These are phyloP conservation scores for Drosophila nasuta DNA, from an alignment of 1,140 invertebrate genomes.

Conservation along the genomic window DNA sequence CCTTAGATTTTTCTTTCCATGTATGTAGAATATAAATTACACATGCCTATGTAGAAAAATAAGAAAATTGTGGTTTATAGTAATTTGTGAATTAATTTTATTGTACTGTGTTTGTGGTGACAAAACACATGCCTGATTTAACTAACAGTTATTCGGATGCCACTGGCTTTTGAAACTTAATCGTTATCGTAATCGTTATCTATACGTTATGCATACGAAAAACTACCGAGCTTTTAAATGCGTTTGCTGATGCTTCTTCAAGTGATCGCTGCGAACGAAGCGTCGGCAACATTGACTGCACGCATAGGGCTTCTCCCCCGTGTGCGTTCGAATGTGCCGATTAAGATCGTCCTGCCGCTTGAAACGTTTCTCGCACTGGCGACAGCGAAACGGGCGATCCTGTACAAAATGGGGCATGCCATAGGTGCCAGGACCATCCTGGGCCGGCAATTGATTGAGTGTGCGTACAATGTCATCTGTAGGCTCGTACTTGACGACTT, in stretches of 20 bases:
- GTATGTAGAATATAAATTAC: too few species aligned
- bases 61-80: background rate
- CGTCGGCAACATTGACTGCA: slow-evolving; percentile 90
- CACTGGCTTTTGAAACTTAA: slow-evolving; percentile 65
- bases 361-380: slow-evolving; percentile 91
- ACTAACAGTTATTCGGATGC: slow-evolving; percentile 70
- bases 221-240: slow-evolving; percentile 87
- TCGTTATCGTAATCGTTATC: slow-evolving; percentile 48
- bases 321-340: slow-evolving; percentile 93
- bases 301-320: slow-evolving; percentile 92
- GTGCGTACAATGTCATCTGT: slow-evolving; percentile 71
- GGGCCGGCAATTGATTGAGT: slow-evolving; percentile 65
- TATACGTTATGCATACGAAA: slow-evolving; percentile 31
- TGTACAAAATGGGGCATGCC: slow-evolving; percentile 69
- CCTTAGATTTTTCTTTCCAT: too few species aligned
- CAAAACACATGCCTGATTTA: slow-evolving; percentile 69
- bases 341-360: slow-evolving; percentile 93
- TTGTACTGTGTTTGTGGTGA: slow-evolving; percentile 70
- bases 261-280: slow-evolving; percentile 94
- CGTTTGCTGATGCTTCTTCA: slow-evolving; percentile 93
- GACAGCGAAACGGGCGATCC: slow-evolving; percentile 92
- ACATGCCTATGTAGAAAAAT: background rate
- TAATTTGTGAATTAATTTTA: slow-evolving; percentile 65
- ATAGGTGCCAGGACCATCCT: slow-evolving; percentile 64
- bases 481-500: slow-evolving; percentile 73